Percentiles rank a stretch among this genome's conserved stretches.
Conservation (phyloP, 2,888 invertebrate genomes). For the Tanaodytes sp. region DNA sequence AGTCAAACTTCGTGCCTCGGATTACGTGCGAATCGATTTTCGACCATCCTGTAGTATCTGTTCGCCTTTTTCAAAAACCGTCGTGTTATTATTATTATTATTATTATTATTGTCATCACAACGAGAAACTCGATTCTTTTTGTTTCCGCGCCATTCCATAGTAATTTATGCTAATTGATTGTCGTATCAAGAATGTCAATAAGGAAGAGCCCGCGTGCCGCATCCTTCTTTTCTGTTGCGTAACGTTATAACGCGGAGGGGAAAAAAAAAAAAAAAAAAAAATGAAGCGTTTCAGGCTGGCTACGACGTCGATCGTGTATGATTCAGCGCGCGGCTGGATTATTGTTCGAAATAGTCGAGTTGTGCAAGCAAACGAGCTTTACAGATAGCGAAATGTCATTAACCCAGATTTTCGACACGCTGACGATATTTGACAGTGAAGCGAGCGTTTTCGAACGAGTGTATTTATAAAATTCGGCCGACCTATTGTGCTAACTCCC, state of each 20-base stretch:
- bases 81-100: no score
- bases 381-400: conserved; percentile 26
- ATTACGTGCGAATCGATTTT: no score
- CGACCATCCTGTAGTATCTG: no score
- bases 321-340: conserved; percentile 11
- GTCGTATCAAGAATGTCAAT: conserved; percentile 32
- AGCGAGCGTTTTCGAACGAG: conserved; percentile 6
- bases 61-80: no score
- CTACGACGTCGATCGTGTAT: conserved; percentile 36
- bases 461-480: conserved; percentile 5
- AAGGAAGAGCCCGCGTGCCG: conserved; percentile 36
- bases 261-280: no score
- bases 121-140: conserved; percentile 2
- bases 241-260: conserved; percentile 13
- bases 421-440: conserved; percentile 1
- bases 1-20: no score
- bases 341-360: conserved; percentile 23
- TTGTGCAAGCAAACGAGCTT: conserved; percentile 26
- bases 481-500: not conserved
- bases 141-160: conserved; percentile 8
- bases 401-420: conserved; percentile 31
- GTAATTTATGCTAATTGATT: conserved; percentile 30
- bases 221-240: conserved; percentile 30
- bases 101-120: no score
- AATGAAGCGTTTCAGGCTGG: conserved; percentile 19